These are phyloP conservation scores for Microplitis deprimator DNA, from an alignment of 2,888 invertebrate species.

Conservation along the genomic window DNA sequence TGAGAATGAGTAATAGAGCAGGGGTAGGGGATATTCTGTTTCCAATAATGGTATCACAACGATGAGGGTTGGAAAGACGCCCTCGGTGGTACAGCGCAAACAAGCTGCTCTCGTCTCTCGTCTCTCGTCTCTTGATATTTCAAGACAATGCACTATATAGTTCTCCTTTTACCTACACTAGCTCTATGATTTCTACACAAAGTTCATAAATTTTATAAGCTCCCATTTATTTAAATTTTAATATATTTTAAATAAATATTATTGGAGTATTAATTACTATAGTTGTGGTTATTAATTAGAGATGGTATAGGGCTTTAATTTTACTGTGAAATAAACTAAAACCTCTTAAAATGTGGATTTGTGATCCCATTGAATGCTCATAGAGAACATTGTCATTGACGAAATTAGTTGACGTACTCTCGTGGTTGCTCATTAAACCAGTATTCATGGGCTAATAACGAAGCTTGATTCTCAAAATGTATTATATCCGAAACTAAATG, in stretches of 20 bases:
- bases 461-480: slow-evolving; percentile 22
- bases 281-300: no score
- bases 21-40: slow-evolving; percentile 27
- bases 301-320: no score
- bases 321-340: no score
- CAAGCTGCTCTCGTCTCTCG: slow-evolving; percentile 38
- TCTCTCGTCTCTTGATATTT: background rate
- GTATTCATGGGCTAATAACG: slow-evolving; percentile 25
- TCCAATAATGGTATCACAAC: slow-evolving; percentile 39
- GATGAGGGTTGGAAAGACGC: slow-evolving; percentile 24
- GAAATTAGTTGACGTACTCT: slow-evolving; percentile 25
- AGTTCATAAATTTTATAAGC: no score
- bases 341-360: background rate
- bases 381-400: background rate
- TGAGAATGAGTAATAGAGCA: slow-evolving; percentile 17
- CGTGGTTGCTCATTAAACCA: slow-evolving; percentile 28
- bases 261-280: no score
- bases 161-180: slow-evolving; percentile 32
- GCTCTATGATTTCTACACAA: no score
- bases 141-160: slow-evolving; percentile 40
- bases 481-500: slow-evolving; percentile 50
- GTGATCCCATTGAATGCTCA: background rate
- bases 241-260: no score
- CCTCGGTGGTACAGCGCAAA: slow-evolving; percentile 35
- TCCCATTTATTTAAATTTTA: no score